Conservation (phyloP, 2,113 vertebrate genomes). For the Anguilla japonica region DNA sequence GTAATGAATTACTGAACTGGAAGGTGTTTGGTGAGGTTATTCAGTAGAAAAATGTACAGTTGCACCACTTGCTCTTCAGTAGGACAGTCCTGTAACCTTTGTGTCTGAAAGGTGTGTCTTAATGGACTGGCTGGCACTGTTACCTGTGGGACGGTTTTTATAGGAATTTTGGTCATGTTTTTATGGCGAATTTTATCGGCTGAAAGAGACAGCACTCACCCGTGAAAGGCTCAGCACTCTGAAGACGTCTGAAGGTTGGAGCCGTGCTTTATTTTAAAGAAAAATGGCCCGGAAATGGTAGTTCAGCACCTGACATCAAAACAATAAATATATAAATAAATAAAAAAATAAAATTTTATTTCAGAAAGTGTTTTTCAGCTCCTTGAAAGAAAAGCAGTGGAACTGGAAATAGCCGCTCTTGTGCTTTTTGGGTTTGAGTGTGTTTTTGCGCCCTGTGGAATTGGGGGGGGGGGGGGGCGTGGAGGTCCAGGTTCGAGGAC, state of each 20-base stretch:
- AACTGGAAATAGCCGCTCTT: no score
- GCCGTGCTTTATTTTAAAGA: neutral
- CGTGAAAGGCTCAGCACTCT: neutral
- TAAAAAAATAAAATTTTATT: neutral
- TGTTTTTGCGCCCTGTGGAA: neutral
- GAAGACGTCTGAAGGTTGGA: neutral
- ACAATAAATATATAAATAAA: neutral
- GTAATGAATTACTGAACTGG: no score
- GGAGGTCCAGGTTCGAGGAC: no score
- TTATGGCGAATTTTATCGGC: neutral
- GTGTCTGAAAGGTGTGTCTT: neutral
- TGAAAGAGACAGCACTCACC: neutral
- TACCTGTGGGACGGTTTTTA: no score
- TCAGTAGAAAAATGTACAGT: no score
- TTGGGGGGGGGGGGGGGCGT: neutral
- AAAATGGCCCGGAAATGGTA: neutral
- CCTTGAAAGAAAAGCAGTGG: no score
- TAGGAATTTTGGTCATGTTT: neutral
- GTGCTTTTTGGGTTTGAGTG: no score
- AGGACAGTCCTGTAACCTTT: no score
- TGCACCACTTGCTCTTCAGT: no score
- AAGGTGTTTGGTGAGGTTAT: no score
- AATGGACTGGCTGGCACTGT: neutral
- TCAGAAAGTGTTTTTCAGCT: no score
- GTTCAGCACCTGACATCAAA: neutral